Evolutionary conservation across 2,797 vertebrate species (phyloP).

Genomic region (Psittacula echo): DNA sequence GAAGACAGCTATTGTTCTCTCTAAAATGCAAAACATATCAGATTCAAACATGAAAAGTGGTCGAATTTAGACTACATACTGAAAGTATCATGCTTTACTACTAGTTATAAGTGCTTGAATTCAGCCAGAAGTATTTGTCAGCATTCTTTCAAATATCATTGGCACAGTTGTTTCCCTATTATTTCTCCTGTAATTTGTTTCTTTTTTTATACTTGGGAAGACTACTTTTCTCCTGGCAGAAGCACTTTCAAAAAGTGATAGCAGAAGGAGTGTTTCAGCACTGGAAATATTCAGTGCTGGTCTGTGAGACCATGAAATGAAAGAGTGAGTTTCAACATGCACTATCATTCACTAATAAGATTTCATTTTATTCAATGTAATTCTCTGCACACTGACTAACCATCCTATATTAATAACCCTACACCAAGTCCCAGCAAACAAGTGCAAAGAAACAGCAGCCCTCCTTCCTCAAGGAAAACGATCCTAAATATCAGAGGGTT

Average conservation of each 20-base stretch:
- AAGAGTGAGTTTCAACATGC: not conserved
- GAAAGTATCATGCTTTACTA: slow-evolving; percentile 2
- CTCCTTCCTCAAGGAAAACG: not conserved
- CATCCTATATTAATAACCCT: rapidly evolving
- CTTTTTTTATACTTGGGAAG: not conserved
- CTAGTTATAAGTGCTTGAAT: not conserved
- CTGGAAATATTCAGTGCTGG: not conserved
- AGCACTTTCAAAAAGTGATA: not conserved
- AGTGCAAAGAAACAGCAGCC: not conserved
- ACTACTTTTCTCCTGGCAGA: not conserved
- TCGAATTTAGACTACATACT: not conserved
- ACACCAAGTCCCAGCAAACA: not conserved
- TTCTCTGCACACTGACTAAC: not conserved
- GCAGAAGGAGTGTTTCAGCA: not conserved
- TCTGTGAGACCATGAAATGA: not conserved
- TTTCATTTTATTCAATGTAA: not conserved
- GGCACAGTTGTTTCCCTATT: not conserved
- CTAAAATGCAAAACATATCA: not conserved
- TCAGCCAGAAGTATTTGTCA: not conserved
- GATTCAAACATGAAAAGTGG: not conserved
- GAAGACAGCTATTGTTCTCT: not conserved
- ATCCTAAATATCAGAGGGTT: not conserved
- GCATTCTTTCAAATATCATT: not conserved
- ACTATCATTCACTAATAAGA: not conserved
- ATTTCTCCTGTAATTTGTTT: not conserved